Base-by-base conservation (phyloP, 2,888 invertebrate species). In the Cosmia trapezina region DNA sequence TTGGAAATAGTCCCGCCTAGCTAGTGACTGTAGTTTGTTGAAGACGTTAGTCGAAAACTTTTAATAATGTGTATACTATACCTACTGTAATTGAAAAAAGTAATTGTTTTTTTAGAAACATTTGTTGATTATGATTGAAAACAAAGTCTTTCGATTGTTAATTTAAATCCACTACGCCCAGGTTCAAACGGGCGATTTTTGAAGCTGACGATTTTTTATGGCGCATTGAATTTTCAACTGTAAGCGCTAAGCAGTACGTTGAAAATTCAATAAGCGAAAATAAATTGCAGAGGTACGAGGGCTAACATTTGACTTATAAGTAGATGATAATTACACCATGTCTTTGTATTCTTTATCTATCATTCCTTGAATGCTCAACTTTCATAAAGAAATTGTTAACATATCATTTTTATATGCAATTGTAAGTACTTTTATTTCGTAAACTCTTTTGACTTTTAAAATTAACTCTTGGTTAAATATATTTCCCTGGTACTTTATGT, bases 291-390 rank as follows among this genome's bases (percentile, higher is more conserved):
- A 28, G 28, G 22, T 12, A 22, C 53, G 22, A 22, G 12, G 22
- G 53, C 53, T 53, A 28, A 74, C 70, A 49, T 75, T 70, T 76
- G 63, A 71, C 64, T 54, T 64, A 11, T 59, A 63, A 14, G 45
- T 79, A 76, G 57, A 54, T 66, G 19, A 53, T 81, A 59, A 70
- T 67, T n/a, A 81, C 81, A 64, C 49, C 6, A 41, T 45, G 66
- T 76, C 47, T 69, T 62, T 68, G 53, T 70, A 77, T 73, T 67
- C 53, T 71, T 57, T 59, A 17, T 79, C 54, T 76, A 83, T 68
- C 86, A 89, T 89, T 90, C 88, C 89, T 87, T 76, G 60, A 73
- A 83, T 90, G 92, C 92, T 92, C 93, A 92, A 91, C 63, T 86
- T 81, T 80, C 71, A 86, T 78, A 81, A 81, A 74, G 68, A 70